Evolutionary conservation across 2,797 vertebrate genomes (phyloP).

Genomic region (Lophura swinhoii): DNA sequence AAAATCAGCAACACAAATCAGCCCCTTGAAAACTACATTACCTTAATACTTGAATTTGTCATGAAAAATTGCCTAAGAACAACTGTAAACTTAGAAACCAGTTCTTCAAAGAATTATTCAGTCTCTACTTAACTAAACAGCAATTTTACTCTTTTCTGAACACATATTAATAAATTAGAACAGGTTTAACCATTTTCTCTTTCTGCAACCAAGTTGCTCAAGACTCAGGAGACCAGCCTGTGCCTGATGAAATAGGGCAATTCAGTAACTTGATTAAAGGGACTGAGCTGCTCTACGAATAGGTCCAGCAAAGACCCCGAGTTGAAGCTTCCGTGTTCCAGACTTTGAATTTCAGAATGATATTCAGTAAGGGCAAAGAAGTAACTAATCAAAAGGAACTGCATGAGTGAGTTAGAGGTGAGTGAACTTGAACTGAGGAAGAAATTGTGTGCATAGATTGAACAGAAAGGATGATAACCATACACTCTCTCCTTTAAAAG

Average conservation of each 20-base stretch:
- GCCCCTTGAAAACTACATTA: background rate
- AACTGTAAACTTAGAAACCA: background rate
- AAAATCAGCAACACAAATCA: background rate
- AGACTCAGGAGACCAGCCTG: slow-evolving; percentile 27
- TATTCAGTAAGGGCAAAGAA: slow-evolving; percentile 43
- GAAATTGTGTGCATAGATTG: background rate
- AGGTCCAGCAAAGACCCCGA: slow-evolving; percentile 1
- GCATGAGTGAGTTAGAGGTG: background rate
- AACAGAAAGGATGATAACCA: background rate
- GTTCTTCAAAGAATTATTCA: too few relatives aligned
- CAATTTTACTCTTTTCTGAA: slow-evolving; percentile 35
- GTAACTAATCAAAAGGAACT: slow-evolving; percentile 43
- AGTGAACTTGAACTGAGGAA: slow-evolving; percentile 43
- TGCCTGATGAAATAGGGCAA: slow-evolving; percentile 12
- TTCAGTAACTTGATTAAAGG: slow-evolving; percentile 56
- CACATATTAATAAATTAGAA: slow-evolving; percentile 57
- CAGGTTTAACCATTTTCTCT: slow-evolving; percentile 20
- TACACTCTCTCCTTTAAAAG: background rate
- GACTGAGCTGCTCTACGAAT: slow-evolving; percentile 20
- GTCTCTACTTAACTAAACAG: slow-evolving; percentile 10
- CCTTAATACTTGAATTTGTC: background rate
- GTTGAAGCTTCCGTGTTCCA: background rate
- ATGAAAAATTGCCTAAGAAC: background rate
- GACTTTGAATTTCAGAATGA: slow-evolving; percentile 64
- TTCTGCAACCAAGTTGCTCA: slow-evolving; percentile 11